Base-by-base conservation (phyloP, 2,113 vertebrate species). In the Percopsis transmontana region DNA sequence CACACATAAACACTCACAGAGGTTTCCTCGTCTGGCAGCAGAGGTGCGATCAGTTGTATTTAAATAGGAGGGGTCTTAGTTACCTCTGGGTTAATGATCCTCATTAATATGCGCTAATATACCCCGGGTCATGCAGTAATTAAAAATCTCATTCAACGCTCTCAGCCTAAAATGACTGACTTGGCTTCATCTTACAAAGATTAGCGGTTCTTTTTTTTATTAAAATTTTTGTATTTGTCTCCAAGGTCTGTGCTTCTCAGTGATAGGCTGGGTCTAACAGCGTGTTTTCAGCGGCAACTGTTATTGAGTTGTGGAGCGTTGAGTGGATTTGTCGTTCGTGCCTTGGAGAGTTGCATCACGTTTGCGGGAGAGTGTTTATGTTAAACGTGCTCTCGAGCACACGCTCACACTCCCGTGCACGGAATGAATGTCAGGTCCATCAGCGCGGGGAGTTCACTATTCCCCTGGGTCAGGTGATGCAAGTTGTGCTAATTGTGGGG, bases 81-180 rank as follows among this genome's bases (percentile, higher is more conserved):
- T 92, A 93, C 90, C 87, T 91, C 90, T 93, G 70, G 92, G 91
- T 92, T 92, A 93, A 93, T 93, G 91, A 92, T 89, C 85, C 91
- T 91, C 91, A 92, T 93, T 92, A 93, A 92, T 92, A 92, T 90
- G 85, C 66, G 79, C 88, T 92, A 92, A 92, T 91, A 91, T 91
- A 92, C 91, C 91, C 89, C 90, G 82, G 92, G 92, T 93, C 91
- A 93, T 93, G 85, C 87, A 81, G 91, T 92, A 93, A 93, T 93
- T 93, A 93, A 93, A 92, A 91, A 93, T 92, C 92, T 93, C 89
- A 92, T 93, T 89, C 87, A 42, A 86, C 76, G 63, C 89, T 87
- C 85, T 83, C 81, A 89, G 88, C 90, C 88, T 88, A 91, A 87
- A 90, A 79, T 83, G 85, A 83, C 80, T 78, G 89, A 86, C 84